These are phyloP conservation scores for Neodon shergylaensis DNA, from an alignment of 2,113 vertebrate species.

Conservation along the genomic window DNA sequence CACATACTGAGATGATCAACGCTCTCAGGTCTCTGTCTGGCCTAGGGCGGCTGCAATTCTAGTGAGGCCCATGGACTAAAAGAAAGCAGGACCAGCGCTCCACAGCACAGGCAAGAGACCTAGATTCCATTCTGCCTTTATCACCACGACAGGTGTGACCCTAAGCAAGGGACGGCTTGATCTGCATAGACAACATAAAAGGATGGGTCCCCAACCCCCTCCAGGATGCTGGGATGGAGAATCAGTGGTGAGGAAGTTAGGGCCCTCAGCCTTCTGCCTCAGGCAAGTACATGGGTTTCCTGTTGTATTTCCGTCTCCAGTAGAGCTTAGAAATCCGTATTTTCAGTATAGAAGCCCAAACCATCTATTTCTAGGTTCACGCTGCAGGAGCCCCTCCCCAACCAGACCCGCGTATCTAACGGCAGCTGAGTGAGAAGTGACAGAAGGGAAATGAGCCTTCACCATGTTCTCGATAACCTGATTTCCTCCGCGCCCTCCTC, in stretches of 20 bases:
- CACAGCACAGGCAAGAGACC: background rate
- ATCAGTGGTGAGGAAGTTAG: background rate
- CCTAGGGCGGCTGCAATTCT: background rate
- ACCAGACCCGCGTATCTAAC: background rate
- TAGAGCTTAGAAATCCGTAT: background rate
- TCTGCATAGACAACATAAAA: rapidly evolving
- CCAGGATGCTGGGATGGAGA: background rate
- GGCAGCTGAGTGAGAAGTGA: background rate
- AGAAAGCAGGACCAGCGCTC: background rate
- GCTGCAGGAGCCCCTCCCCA: background rate
- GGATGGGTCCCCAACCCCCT: background rate
- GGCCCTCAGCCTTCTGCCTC: background rate
- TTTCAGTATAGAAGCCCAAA: background rate
- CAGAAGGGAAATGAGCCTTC: conserved; percentile 37
- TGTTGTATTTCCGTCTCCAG: background rate
- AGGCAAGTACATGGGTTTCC: background rate
- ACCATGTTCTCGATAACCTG: background rate
- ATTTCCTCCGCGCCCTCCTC: conserved; percentile 56
- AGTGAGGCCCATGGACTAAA: background rate
- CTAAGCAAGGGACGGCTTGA: background rate
- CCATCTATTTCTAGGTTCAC: background rate
- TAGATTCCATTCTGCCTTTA: background rate
- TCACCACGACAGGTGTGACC: background rate
- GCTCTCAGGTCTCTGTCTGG: background rate
- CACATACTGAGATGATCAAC: rapidly evolving